A percentile compares a stretch with the other conserved stretches of the same genome.
phyloP scores from a whole-genome alignment of 1,140 invertebrate species.

The Achatina immaculata region DNA sequence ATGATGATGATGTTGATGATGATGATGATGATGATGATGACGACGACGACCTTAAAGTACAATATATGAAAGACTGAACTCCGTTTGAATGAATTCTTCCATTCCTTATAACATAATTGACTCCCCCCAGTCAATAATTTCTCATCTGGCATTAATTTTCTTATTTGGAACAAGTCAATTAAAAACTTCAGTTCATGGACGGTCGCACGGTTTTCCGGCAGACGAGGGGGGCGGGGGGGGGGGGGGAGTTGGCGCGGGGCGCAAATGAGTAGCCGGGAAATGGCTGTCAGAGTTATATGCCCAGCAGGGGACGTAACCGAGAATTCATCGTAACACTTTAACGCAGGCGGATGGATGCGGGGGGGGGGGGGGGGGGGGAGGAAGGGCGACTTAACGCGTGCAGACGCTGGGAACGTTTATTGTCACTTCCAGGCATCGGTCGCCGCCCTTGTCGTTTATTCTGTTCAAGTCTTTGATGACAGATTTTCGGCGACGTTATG shows the following conservation, averaged over 20 bases:
- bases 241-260: no score
- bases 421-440: background rate
- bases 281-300: conserved; percentile 34
- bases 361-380: no score
- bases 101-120: conserved; percentile 38
- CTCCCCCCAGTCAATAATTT: conserved; percentile 33
- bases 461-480: background rate
- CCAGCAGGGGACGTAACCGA: conserved; percentile 31
- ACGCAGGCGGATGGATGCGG: conserved; percentile 23
- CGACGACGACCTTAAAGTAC: no score
- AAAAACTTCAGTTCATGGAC: conserved; percentile 39
- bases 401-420: background rate
- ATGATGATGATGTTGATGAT: no score
- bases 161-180: conserved; percentile 46
- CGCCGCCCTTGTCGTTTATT: background rate
- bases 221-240: conserved; percentile 33
- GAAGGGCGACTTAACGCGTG: conserved; percentile 15
- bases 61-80: no score
- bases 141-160: conserved; percentile 44
- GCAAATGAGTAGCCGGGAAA: no score
- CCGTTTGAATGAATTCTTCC: background rate
- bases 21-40: no score
- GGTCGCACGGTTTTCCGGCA: conserved; percentile 19
- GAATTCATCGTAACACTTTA: conserved; percentile 1
- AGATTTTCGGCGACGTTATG: background rate